Conservation (phyloP, 2,888 invertebrate species). For the Timema podura region DNA sequence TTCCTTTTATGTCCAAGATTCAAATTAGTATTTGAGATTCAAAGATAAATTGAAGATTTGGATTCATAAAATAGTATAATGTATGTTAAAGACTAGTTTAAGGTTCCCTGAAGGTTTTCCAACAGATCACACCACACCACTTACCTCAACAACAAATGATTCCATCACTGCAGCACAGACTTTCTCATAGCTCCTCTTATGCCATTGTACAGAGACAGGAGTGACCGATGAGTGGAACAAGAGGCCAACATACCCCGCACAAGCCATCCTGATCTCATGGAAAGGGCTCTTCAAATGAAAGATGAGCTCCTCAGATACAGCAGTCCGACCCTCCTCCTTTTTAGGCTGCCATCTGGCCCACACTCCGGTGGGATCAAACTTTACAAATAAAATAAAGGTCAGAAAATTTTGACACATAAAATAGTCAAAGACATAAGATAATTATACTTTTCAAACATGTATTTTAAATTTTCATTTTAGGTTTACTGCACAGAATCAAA, state of each 20-base stretch:
- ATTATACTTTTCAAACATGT: too few relatives aligned
- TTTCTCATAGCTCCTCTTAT: slow-evolving; percentile 40
- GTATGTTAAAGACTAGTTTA: too few relatives aligned
- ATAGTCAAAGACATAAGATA: too few relatives aligned
- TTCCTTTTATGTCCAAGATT: too few relatives aligned
- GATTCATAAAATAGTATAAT: too few relatives aligned
- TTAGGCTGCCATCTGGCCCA: slow-evolving; percentile 1
- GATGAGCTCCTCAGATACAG: slow-evolving; percentile 28
- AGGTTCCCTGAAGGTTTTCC: too few relatives aligned
- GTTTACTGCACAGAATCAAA: too few relatives aligned
- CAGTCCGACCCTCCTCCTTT: slow-evolving; percentile 7
- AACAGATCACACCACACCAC: neutral
- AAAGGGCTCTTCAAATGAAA: slow-evolving; percentile 32
- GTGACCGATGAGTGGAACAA: slow-evolving; percentile 39
- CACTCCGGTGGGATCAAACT: neutral
- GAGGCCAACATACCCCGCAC: slow-evolving; percentile 42
- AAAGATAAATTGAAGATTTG: too few relatives aligned
- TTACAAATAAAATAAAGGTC: neutral
- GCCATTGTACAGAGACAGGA: slow-evolving; percentile 34
- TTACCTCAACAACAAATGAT: slow-evolving; percentile 31
- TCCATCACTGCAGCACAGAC: slow-evolving; percentile 36
- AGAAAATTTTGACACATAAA: neutral
- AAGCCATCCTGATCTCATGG: slow-evolving; percentile 42
- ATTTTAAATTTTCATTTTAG: too few relatives aligned
- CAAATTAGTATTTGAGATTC: too few relatives aligned